Evolutionary conservation across 53 echinoderm and acorn worm genomes (phyloP).

Genomic region (Apostichopus leukothele): DNA sequence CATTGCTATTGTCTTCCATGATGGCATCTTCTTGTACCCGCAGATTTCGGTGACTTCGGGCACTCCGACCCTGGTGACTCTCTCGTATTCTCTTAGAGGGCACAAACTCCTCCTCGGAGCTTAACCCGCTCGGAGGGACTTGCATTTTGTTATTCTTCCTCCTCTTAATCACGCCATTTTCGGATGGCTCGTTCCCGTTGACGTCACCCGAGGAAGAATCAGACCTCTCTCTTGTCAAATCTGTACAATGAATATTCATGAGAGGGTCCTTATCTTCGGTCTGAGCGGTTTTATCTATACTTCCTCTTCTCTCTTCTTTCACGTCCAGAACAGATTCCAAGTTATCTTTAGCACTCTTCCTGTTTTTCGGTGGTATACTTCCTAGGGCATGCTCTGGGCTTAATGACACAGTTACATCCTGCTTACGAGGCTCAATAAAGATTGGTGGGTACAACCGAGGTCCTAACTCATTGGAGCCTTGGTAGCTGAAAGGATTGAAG

Average conservation of each 20-base stretch:
- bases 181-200: neutral
- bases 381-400: slow-evolving; percentile 42
- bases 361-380: neutral
- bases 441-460: neutral
- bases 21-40: neutral
- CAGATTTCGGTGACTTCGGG: neutral
- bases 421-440: neutral
- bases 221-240: neutral
- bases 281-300: neutral
- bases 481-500: neutral
- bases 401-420: neutral
- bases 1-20: neutral
- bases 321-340: slow-evolving; percentile 20
- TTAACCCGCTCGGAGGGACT: neutral
- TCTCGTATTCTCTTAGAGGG: slow-evolving; percentile 9
- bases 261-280: slow-evolving; percentile 13
- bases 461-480: neutral
- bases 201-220: neutral
- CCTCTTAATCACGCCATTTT: slow-evolving; percentile 4
- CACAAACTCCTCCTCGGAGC: slow-evolving; percentile 4
- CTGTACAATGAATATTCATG: slow-evolving; percentile 1
- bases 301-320: neutral
- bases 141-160: neutral
- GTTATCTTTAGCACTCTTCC: slow-evolving; percentile 5
- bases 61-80: neutral